Evolutionary conservation across 2,888 invertebrate genomes (phyloP), one percentile per base, ranked within the genome.

Genomic region (Epirrhoe alternata): DNA sequence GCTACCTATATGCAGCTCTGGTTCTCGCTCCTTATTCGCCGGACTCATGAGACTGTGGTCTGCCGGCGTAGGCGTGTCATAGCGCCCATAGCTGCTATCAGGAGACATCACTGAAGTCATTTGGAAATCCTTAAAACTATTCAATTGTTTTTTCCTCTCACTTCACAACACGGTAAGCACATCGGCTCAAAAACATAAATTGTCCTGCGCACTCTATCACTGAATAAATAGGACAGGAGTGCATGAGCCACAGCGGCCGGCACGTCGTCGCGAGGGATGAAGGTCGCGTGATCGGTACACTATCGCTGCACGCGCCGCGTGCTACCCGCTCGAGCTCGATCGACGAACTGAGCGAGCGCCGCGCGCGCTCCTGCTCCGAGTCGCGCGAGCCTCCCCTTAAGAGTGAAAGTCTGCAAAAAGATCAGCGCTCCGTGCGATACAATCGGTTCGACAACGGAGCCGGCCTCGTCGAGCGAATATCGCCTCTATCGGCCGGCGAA

Each of bases 1-100:
- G 42, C 77, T 90, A 96, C 96, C 96, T 95, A 96, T 95, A 87
- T 96, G 95, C 67, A 96, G 93, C 77, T 95, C 96, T 42, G 96
- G 96, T 84, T 96, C 96, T 68, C 95, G 86, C 72, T 92, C 92
- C 83, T 88, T 88, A 71, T 88, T 90, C 74, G 80, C 84, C 72
- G 90, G 84, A 76, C 85, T 86, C 80, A 94, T 90, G 77, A 91
- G 81, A 74, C 77, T 86, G 74, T 86, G 90, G 71, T 95, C 94
- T 69, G 93, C 90, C 65, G 94, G 94, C 76, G 94, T 85, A 76
- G 94, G 94, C 86, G 88, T 87, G 82, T 92, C 93, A 80, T 91
- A 93, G 85, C 94, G 89, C 84, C 93, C 94, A 82, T 94, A 94
- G 78, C 94, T 95, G 87, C 95, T 96, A 86, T 96, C 96, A 84